Evolutionary conservation across 2,888 invertebrate species (phyloP), one percentile per base, ranked within the genome.

Genomic region (Phengaris alcon): DNA sequence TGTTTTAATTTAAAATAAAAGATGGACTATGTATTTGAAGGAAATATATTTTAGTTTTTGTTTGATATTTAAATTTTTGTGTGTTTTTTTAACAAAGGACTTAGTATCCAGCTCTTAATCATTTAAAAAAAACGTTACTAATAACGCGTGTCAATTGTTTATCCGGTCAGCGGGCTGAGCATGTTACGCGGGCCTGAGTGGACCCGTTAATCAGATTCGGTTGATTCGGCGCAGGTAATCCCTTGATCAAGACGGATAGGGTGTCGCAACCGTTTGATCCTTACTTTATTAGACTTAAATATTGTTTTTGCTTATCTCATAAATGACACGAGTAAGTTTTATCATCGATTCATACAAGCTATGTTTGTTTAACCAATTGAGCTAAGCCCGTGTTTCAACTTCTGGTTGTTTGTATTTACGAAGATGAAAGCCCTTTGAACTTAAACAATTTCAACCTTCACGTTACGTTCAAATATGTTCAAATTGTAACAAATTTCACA

Each of bases 191-290:
- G 83, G 82, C 82, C 80, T 81, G 82, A 80, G 80, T 79, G 81
- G 79, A 73, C 76, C 76, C 83, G 82, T 85, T 84, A 83, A 84
- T 85, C 85, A 85, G 82, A 81, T 85, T 82, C 83, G 82, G 82
- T 82, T 82, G 83, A 83, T 83, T 82, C 80, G 81, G 78, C 82
- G 80, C 82, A 82, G 83, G 82, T 85, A 84, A 84, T 81, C 81
- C 82, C 81, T 75, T 75, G 80, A 79, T 80, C 79, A 84, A 86
- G 86, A 86, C 52, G 57, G 70, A 75, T 75, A 51, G 75, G 70
- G 75, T 75, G 75, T 75, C 70, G 70, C 57, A 48, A 48, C 22
- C 22, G 22, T 54, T 72, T 35, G 72, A 54, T 35, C 72, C 72
- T 52, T 22, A 72, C 52, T 72, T 54, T 54, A 72, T 35, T 13